Percentiles rank a stretch among this genome's conserved stretches.
Evolutionary conservation across 2,888 invertebrate genomes (phyloP).

Genomic region (Harpalus rufipes): DNA sequence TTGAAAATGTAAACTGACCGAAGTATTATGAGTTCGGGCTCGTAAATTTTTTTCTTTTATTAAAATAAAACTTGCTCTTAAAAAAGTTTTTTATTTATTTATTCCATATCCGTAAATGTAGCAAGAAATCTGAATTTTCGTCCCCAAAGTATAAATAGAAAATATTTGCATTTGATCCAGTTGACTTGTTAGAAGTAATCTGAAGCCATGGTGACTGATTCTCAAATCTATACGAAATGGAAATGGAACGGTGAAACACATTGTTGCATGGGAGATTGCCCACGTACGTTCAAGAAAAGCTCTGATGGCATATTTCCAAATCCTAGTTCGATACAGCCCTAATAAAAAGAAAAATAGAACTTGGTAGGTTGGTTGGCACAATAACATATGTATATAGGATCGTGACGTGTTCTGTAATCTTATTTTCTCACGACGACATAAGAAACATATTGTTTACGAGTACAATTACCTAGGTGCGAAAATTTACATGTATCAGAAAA

Average conservation of each 20-base stretch:
- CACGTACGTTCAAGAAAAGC: slow-evolving; percentile 25
- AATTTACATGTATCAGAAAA: no score
- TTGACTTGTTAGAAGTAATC: slow-evolving; percentile 12
- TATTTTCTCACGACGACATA: no score
- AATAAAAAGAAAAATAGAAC: background rate
- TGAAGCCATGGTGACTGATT: slow-evolving; percentile 33
- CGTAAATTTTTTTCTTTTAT: no score
- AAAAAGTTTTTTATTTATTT: background rate
- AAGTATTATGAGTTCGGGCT: no score
- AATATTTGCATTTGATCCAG: slow-evolving; percentile 41
- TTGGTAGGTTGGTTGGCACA: no score
- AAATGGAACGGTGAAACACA: slow-evolving; percentile 36
- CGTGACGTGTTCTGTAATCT: no score
- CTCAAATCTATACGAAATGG: slow-evolving; percentile 27
- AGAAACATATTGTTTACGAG: no score
- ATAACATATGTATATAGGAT: no score
- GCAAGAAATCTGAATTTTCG: background rate
- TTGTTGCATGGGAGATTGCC: slow-evolving; percentile 51
- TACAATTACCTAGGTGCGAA: no score
- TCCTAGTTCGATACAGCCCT: background rate
- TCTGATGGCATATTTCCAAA: slow-evolving; percentile 7
- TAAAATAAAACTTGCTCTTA: no score
- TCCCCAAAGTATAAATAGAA: slow-evolving; percentile 22
- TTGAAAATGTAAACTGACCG: no score
- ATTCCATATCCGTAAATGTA: background rate